Percentiles rank a stretch among this genome's conserved stretches.
Conservation (phyloP, 2,113 vertebrate genomes). For the Anhinga anhinga region DNA sequence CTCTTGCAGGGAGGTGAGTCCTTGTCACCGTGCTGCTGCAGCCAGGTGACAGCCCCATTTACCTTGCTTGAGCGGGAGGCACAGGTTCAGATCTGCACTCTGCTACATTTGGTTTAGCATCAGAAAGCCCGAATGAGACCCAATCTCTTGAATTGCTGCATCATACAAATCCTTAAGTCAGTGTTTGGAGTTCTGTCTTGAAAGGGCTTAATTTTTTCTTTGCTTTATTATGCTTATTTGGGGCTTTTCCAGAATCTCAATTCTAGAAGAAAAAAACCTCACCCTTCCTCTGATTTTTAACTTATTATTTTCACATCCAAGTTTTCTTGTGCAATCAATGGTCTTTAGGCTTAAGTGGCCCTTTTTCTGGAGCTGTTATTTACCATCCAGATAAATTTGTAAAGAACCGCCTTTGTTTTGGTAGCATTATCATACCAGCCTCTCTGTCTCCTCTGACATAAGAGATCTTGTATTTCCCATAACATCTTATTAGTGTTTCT, state of each 20-base stretch:
- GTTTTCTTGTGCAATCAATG: not conserved
- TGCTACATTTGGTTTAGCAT: accelerated
- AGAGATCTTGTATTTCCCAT: not conserved
- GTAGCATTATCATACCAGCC: not conserved
- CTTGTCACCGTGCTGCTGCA: not conserved
- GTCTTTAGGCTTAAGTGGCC: not conserved
- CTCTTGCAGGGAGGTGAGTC: not conserved
- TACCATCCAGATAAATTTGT: not conserved
- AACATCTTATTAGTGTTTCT: not conserved
- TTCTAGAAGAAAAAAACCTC: not conserved
- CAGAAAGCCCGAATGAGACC: not conserved
- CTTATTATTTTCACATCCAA: not conserved
- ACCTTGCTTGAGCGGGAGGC: not conserved
- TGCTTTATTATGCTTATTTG: not conserved
- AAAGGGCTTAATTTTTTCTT: not conserved
- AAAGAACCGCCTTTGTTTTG: not conserved
- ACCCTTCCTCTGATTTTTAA: not conserved
- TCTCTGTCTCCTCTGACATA: not conserved
- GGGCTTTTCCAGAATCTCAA: not conserved
- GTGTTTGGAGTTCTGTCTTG: not conserved
- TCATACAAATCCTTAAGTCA: not conserved
- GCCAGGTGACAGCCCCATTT: accelerated
- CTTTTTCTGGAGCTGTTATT: slow-evolving; percentile 19
- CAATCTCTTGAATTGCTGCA: not conserved
- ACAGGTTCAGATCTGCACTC: not conserved